Conservation (phyloP, 2,888 invertebrate species). For the Heliconius ismenius region DNA sequence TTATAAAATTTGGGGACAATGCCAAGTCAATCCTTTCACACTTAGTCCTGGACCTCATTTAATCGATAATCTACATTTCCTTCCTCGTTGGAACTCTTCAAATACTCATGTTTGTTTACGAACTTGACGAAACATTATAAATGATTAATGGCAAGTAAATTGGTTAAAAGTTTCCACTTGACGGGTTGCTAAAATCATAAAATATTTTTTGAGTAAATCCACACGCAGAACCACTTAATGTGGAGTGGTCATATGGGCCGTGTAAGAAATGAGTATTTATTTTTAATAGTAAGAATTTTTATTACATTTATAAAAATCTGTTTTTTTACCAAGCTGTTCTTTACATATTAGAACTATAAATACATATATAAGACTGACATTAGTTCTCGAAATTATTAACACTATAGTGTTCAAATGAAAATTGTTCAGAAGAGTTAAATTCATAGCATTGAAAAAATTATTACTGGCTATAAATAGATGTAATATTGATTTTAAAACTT, state of each 20-base stretch:
- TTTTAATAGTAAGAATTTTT: background rate
- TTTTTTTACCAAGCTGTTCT: background rate
- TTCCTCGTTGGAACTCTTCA: slow-evolving; percentile 59
- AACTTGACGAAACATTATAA: background rate
- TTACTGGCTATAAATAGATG: no score
- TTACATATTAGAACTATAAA: background rate
- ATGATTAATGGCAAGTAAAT: background rate
- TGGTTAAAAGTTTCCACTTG: background rate
- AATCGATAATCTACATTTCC: slow-evolving; percentile 51
- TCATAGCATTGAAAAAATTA: no score
- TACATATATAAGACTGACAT: background rate
- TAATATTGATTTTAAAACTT: no score
- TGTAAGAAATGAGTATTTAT: background rate
- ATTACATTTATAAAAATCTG: background rate
- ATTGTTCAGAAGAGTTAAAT: no score
- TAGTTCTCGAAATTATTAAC: slow-evolving; percentile 8
- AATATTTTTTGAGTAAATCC: background rate
- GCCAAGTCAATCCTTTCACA: slow-evolving; percentile 58
- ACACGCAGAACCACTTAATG: background rate
- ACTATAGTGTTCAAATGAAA: background rate
- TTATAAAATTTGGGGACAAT: slow-evolving; percentile 60
- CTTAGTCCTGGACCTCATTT: slow-evolving; percentile 60
- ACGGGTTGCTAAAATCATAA: background rate
- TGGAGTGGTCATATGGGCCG: background rate
- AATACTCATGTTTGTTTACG: slow-evolving; percentile 50